Evolutionary conservation across 2,888 invertebrate genomes (phyloP).

Genomic region (Orchesella flavescens): DNA sequence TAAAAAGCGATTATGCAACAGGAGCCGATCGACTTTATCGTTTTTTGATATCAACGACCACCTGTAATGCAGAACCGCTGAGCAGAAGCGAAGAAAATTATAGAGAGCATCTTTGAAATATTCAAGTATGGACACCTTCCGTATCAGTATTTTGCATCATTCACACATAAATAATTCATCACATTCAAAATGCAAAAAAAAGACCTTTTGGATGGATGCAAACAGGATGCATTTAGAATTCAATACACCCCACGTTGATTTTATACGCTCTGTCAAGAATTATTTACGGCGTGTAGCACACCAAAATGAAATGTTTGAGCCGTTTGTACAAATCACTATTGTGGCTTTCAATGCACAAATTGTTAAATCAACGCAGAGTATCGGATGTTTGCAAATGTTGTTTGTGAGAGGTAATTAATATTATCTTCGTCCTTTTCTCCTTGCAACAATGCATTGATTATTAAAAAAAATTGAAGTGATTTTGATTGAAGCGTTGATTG

Average conservation of each 20-base stretch:
- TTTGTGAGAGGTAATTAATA: constrained; percentile 14
- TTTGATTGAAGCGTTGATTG: constrained; percentile 30
- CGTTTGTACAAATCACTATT: background rate
- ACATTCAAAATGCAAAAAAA: constrained; percentile 2
- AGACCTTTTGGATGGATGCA: background rate
- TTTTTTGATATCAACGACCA: constrained; percentile 43
- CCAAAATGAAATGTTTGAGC: background rate
- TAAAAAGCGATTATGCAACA: too few relatives aligned
- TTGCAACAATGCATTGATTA: constrained; percentile 26
- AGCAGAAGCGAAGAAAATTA: constrained; percentile 50
- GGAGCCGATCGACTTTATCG: constrained; percentile 33
- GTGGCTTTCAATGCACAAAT: too few relatives aligned
- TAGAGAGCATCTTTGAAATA: constrained; percentile 33
- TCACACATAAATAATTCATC: constrained; percentile 18
- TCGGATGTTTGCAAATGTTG: constrained; percentile 17
- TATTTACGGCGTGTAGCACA: constrained; percentile 11
- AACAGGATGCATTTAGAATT: constrained; percentile 28
- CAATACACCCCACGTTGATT: constrained; percentile 53
- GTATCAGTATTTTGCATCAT: constrained; percentile 43
- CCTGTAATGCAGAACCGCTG: constrained; percentile 49
- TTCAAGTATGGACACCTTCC: background rate
- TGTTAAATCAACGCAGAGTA: too few relatives aligned
- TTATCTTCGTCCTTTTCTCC: constrained; percentile 11
- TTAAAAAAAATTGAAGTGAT: background rate
- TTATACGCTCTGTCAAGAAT: constrained; percentile 42